phyloP scores from a whole-genome alignment of 2,797 vertebrate genomes.

The Distichodus sexfasciatus region DNA sequence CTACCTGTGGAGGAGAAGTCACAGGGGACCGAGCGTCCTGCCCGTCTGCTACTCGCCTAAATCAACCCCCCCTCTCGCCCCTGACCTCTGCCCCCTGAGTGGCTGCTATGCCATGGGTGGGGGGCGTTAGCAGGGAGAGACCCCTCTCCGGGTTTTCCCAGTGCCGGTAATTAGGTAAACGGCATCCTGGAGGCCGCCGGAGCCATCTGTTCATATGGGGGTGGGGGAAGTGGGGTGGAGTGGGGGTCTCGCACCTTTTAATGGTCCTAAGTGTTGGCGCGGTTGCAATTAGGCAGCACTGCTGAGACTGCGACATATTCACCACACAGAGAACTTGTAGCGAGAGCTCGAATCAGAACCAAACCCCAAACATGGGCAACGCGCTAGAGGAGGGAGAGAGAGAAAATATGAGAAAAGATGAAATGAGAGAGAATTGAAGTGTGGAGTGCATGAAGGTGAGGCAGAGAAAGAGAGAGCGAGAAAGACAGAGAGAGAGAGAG shows the following conservation, averaged over 20 bases:
- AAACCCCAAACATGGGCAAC: conserved; percentile 9
- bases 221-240: conserved; percentile 49
- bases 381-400: background rate
- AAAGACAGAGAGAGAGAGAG: background rate
- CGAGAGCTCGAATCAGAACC: conserved; percentile 32
- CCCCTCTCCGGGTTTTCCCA: conserved; percentile 47
- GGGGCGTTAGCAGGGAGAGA: conserved; percentile 36
- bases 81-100: conserved; percentile 64
- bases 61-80: conserved; percentile 48
- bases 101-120: conserved; percentile 43
- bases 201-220: conserved; percentile 70
- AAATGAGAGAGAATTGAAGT: no score
- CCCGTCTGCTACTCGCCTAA: conserved; percentile 21
- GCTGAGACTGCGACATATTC: conserved; percentile 46
- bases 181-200: conserved; percentile 60
- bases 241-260: conserved; percentile 70
- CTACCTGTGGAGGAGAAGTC: conserved; percentile 14
- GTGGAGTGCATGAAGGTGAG: no score
- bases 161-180: conserved; percentile 68
- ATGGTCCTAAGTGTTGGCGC: conserved; percentile 69
- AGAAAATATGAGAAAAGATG: background rate
- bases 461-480: background rate
- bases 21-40: conserved; percentile 26
- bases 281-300: conserved; percentile 56
- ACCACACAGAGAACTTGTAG: conserved; percentile 38